A percentile compares a stretch with the other conserved stretches of the same genome.
phyloP scores from a whole-genome alignment of 1,140 invertebrate species.

The Myzus persicae region DNA sequence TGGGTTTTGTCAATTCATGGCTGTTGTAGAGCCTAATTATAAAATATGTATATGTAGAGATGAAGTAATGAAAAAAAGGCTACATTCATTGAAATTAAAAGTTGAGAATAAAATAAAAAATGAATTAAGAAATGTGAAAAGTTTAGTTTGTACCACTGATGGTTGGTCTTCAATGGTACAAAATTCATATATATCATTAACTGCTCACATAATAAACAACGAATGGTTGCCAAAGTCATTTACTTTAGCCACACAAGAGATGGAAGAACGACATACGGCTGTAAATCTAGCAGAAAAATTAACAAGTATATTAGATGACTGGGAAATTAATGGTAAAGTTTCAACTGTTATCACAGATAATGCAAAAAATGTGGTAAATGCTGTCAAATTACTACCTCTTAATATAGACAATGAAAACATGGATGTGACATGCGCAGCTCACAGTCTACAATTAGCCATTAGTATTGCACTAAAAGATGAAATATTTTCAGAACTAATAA shows the following conservation, averaged over 20 bases:
- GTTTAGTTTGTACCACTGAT: slow-evolving; percentile 6
- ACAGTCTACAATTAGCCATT: slow-evolving; percentile 30
- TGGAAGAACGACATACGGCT: background rate
- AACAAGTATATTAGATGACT: background rate
- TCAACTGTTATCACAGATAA: slow-evolving; percentile 12
- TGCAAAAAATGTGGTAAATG: background rate
- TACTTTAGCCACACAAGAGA: background rate
- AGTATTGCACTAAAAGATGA: slow-evolving; percentile 20
- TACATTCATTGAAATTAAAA: slow-evolving; percentile 4
- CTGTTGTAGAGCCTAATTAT: slow-evolving; percentile 23
- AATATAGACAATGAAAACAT: slow-evolving; percentile 19
- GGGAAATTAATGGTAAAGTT: slow-evolving; percentile 23
- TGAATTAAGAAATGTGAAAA: background rate
- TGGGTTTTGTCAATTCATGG: slow-evolving; percentile 26
- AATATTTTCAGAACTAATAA: slow-evolving; percentile 13
- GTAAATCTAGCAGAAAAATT: background rate
- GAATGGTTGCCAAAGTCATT: background rate
- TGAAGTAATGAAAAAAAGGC: slow-evolving; percentile 6
- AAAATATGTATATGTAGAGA: slow-evolving; percentile 30
- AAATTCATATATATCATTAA: background rate
- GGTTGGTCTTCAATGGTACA: slow-evolving; percentile 29
- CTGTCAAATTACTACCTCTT: background rate
- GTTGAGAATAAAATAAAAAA: background rate
- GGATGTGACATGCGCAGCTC: slow-evolving; percentile 35
- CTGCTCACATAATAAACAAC: slow-evolving; percentile 29